Conservation (phyloP, 2,888 invertebrate species). For the Fissipunctia ypsillon region DNA sequence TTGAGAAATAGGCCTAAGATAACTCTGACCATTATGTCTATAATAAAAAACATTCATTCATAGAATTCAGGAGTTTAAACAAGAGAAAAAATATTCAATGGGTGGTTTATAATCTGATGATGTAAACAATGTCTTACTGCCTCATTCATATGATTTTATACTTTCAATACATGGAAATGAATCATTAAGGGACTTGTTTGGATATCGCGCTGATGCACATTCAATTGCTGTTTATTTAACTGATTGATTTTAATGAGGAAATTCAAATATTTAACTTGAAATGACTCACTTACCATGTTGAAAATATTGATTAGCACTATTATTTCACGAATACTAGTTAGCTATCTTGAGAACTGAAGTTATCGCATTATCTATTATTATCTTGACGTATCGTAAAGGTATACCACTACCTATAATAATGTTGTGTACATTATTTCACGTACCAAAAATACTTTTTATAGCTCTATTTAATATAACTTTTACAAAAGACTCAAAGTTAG, state of each 20-base stretch:
- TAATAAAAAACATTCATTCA: slow-evolving; percentile 26
- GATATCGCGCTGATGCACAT: neutral
- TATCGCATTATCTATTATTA: slow-evolving; percentile 60
- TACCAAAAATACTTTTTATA: neutral
- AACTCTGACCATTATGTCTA: neutral
- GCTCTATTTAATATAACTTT: slow-evolving; percentile 1
- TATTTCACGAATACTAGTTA: slow-evolving; percentile 43
- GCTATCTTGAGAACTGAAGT: slow-evolving; percentile 10
- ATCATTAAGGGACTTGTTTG: neutral
- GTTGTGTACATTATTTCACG: slow-evolving; percentile 27
- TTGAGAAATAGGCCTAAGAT: neutral
- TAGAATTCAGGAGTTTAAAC: neutral
- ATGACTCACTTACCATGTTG: slow-evolving; percentile 42
- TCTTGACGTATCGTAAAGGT: slow-evolving; percentile 49
- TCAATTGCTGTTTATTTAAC: neutral
- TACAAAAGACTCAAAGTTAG: slow-evolving; percentile 4
- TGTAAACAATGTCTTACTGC: slow-evolving; percentile 26
- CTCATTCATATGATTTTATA: neutral
- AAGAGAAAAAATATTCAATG: slow-evolving; percentile 13
- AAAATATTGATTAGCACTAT: slow-evolving; percentile 31
- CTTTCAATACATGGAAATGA: slow-evolving; percentile 3
- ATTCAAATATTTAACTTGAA: neutral
- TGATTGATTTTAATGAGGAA: neutral
- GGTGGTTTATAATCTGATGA: neutral
- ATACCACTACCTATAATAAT: slow-evolving; percentile 9